Percentiles rank a stretch among this genome's conserved stretches.
These are phyloP conservation scores for Rhipidura dahli DNA, from an alignment of 2,113 vertebrate genomes.

Conservation along the genomic window DNA sequence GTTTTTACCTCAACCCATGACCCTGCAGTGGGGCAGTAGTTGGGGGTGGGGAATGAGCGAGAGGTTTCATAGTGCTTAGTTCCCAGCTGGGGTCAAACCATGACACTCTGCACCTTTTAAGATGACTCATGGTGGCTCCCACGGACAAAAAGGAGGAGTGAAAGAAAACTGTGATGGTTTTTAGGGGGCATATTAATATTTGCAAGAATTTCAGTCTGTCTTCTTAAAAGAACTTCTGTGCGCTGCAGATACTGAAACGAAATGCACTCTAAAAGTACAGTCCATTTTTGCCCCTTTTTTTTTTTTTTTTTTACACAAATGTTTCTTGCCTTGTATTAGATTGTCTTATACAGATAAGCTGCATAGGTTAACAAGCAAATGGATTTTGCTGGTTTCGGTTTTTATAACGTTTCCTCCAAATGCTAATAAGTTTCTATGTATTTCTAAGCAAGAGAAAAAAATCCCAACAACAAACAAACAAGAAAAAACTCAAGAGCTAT, in stretches of 20 bases:
- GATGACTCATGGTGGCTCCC: neutral
- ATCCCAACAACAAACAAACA: neutral
- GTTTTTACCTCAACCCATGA: neutral
- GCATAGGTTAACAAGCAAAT: neutral
- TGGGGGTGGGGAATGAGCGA: neutral
- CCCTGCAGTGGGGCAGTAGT: neutral
- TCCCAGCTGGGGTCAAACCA: neutral
- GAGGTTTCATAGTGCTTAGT: neutral
- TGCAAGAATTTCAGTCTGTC: neutral
- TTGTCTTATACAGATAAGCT: neutral
- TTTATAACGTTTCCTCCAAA: neutral
- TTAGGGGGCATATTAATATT: neutral
- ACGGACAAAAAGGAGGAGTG: neutral
- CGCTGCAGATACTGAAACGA: neutral
- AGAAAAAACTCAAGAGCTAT: neutral
- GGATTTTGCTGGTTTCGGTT: neutral
- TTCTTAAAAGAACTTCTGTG: neutral
- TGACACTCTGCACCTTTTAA: neutral
- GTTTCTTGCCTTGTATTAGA: neutral
- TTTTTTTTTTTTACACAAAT: neutral
- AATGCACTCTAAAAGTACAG: neutral
- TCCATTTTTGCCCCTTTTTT: neutral
- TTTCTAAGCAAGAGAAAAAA: neutral
- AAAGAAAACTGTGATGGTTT: neutral
- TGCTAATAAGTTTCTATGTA: neutral